Percentiles rank a stretch among this genome's conserved stretches.
Conservation (phyloP, 1,140 invertebrate species). For the Caenorhabditis remanei region DNA sequence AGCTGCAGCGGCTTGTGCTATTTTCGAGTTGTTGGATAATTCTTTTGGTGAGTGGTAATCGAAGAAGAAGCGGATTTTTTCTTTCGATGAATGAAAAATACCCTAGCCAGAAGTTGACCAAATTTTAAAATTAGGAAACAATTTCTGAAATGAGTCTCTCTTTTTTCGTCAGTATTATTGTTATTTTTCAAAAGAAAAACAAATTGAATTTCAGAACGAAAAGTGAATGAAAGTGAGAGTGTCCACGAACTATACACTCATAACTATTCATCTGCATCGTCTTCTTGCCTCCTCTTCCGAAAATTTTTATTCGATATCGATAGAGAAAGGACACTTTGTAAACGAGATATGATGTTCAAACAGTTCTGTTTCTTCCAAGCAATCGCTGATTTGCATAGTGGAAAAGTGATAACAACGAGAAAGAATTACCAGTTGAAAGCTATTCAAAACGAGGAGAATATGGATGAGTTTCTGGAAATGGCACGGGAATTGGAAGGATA, state of each 20-base stretch:
- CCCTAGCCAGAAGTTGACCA: neutral
- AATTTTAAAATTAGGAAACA: too few species aligned
- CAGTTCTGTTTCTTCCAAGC: conserved; percentile 75
- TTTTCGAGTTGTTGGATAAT: conserved; percentile 98
- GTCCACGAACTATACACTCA: conserved; percentile 98
- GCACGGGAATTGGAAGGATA: conserved; percentile 39
- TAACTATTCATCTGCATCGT: conserved; percentile 97
- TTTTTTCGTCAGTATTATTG: too few species aligned
- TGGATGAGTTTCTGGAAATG: conserved; percentile 59
- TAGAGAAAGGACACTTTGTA: conserved; percentile 70
- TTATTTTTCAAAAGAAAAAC: conserved; percentile 54
- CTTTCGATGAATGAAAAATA: neutral
- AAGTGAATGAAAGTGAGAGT: conserved; percentile 91
- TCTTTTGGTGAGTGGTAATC: conserved; percentile 91
- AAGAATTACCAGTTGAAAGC: conserved; percentile 76
- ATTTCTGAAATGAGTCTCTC: too few species aligned
- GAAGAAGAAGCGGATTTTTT: too few species aligned
- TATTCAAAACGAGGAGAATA: conserved; percentile 73
- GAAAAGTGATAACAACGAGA: conserved; percentile 61
- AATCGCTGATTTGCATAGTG: conserved; percentile 73
- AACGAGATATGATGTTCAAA: conserved; percentile 62
- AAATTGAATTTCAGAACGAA: conserved; percentile 83
- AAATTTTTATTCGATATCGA: conserved; percentile 92
- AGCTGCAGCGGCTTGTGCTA: conserved; percentile 90
- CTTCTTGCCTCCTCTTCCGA: conserved; percentile 91